Evolutionary conservation across 1,140 invertebrate genomes (phyloP).

Genomic region (Leptopilina boulardi): DNA sequence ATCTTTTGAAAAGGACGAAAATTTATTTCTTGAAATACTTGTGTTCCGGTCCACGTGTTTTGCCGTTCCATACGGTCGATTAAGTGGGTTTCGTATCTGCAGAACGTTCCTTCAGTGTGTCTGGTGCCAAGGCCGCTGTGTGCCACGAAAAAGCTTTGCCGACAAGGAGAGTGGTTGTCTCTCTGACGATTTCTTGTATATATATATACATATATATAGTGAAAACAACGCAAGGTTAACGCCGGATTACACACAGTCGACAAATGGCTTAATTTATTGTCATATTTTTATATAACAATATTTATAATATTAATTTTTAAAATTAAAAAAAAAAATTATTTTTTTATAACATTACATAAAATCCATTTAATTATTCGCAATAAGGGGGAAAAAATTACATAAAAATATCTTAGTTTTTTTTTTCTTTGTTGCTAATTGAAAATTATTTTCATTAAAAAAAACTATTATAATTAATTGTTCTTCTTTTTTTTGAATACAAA

Average conservation of each 20-base stretch:
- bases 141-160: conserved; percentile 40
- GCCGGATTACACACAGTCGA: conserved; percentile 44
- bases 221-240: conserved; percentile 58
- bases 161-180: conserved; percentile 47
- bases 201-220: no score
- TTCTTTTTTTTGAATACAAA: no score
- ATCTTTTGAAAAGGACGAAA: not conserved
- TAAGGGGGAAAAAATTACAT: no score
- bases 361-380: no score
- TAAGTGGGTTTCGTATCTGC: conserved; percentile 36
- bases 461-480: no score
- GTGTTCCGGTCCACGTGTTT: conserved; percentile 24
- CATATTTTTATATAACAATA: conserved; percentile 46
- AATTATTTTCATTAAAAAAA: no score
- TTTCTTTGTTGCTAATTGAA: no score
- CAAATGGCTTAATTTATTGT: conserved; percentile 6
- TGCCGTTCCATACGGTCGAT: conserved; percentile 37
- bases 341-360: no score
- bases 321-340: not conserved
- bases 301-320: not conserved
- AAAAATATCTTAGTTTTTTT: no score
- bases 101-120: conserved; percentile 13
- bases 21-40: not conserved
- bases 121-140: conserved; percentile 46
- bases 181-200: conserved; percentile 58